Conservation (phyloP, 2,113 vertebrate genomes). For the Drymodes brunneopygia region DNA sequence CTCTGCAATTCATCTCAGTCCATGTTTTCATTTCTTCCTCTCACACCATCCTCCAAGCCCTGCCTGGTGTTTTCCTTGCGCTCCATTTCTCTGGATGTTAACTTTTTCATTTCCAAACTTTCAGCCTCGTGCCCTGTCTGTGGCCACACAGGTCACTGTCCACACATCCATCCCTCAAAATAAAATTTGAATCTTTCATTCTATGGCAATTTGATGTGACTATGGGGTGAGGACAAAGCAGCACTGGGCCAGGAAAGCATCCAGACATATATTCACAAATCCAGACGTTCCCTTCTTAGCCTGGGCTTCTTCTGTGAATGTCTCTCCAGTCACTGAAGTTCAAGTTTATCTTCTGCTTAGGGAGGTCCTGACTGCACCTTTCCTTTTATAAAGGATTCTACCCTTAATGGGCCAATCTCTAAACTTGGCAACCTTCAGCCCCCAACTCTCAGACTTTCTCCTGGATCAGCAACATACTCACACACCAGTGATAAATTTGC, state of each 20-base stretch:
- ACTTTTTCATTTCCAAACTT: not conserved
- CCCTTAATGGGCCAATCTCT: not conserved
- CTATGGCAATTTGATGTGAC: not conserved
- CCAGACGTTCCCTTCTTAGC: not conserved
- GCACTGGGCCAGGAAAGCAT: not conserved
- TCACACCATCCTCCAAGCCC: not conserved
- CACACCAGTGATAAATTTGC: not conserved
- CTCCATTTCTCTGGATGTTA: not conserved
- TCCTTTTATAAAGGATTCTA: not conserved
- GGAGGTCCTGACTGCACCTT: not conserved
- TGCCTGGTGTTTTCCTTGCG: not conserved
- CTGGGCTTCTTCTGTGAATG: not conserved
- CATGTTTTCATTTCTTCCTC: not conserved
- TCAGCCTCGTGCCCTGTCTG: not conserved
- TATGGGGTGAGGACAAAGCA: not conserved
- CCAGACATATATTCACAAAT: not conserved
- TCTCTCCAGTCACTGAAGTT: not conserved
- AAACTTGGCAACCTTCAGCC: not conserved
- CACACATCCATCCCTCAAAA: not conserved
- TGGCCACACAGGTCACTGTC: not conserved
- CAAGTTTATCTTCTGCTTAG: not conserved
- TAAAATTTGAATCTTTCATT: not conserved
- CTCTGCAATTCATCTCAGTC: not conserved
- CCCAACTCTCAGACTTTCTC: not conserved
- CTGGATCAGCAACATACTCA: not conserved